These are phyloP conservation scores for Poecilia latipinna DNA, from an alignment of 2,113 vertebrate species.

Conservation along the genomic window DNA sequence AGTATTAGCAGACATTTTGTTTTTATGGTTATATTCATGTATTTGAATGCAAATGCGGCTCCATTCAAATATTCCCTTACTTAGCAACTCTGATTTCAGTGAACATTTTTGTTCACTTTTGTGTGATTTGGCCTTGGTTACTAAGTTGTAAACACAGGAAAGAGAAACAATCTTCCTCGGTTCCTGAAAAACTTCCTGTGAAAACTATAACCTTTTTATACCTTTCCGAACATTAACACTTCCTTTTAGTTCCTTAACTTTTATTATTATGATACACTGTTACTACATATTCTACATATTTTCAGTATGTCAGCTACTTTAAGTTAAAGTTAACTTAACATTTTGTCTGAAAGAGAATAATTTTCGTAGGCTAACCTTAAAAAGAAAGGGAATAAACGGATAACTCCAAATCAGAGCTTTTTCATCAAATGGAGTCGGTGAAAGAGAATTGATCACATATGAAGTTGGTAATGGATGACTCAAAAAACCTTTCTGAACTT, in stretches of 20 bases:
- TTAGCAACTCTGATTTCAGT: no score
- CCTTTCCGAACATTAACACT: background rate
- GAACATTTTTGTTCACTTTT: no score
- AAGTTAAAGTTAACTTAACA: background rate
- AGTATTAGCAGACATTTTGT: no score
- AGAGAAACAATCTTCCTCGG: no score
- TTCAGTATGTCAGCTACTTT: background rate
- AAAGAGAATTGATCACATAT: conserved; percentile 19
- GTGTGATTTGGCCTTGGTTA: no score
- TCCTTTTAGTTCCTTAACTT: background rate
- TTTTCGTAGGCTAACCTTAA: background rate
- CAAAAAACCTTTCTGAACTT: conserved; percentile 19
- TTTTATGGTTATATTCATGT: no score
- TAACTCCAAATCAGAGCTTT: background rate
- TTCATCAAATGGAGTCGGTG: background rate
- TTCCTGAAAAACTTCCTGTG: background rate
- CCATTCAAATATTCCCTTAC: no score
- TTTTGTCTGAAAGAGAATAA: background rate
- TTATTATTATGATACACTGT: background rate
- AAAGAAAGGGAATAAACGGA: background rate
- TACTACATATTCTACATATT: background rate
- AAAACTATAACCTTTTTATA: background rate
- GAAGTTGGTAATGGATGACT: conserved; percentile 8
- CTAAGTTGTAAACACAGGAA: no score
- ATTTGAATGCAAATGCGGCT: no score